Base-by-base conservation (phyloP, 1,140 invertebrate genomes). In the Acyrthosiphon pisum region DNA sequence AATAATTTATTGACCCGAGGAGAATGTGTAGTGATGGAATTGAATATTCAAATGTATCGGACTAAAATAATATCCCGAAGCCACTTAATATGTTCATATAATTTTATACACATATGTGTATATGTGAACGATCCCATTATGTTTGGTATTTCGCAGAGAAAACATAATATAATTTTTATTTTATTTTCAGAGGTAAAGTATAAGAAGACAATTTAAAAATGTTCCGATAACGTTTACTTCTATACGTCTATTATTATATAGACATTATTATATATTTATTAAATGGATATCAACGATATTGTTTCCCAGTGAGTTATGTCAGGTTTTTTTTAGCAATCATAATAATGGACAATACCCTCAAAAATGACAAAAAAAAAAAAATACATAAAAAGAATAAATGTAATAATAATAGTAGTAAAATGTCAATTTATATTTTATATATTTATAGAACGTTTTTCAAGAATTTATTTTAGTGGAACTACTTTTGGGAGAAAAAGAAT, bases 391-490 rank as follows among this genome's bases (percentile, higher is more conserved):
- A 87, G 30, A 87, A 46, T 87, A 86, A 6, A 46, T 22, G 48
- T 89, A 23, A 89, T 41, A 89, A 89, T 41, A 89, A 89, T 89
- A 89, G 41, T 89, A 89, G 35, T 37, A 41, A 89, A 53, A 89
- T 41, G n/a, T 50, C 48, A 41, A 87, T 53, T 56, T 20, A 9
- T 56, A 56, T 89, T 41, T 30, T 88, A 50, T n/a, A 35, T 87
- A 44, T 84, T 46, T 46, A 50, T 50, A 53, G 6, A 41, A 89
- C 35, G n/a, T 48, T 53, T 50, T 89, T 11, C 50, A 8, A 35
- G 14, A 68, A 60, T 90, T 90, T 22, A n/a, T 90, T 90, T 68
- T 68, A 22, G 35, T 90, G 35, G 20, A 37, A 89, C 44, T 68
- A 68, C 37, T 26, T 60, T 90, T 7, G 14, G 9, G 35, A 60